A percentile compares a stretch with the other conserved stretches of the same genome.
phyloP scores from a whole-genome alignment of 2,888 invertebrate species.

The Nemurella pictetii region DNA sequence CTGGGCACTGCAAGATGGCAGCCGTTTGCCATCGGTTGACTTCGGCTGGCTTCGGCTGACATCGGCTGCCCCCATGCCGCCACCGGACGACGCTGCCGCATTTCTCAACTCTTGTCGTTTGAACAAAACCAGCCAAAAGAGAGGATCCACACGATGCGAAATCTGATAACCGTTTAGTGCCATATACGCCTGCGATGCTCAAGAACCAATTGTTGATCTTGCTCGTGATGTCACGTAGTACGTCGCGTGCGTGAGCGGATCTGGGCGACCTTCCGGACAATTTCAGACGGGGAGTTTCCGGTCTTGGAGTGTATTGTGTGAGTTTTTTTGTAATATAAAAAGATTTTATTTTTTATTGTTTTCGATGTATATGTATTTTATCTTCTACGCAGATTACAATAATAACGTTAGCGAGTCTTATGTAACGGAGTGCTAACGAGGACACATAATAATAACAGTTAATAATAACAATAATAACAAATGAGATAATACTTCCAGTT shows the following conservation, averaged over 20 bases:
- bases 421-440: not conserved
- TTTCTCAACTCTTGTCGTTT: no score
- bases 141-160: no score
- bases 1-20: no score
- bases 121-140: no score
- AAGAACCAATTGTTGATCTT: no score
- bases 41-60: not conserved
- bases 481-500: not conserved
- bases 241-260: no score
- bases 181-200: not conserved
- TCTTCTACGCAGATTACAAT: not conserved
- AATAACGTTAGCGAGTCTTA: not conserved
- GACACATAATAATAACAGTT: not conserved
- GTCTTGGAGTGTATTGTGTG: not conserved
- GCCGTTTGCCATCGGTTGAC: no score
- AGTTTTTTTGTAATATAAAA: not conserved
- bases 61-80: not conserved
- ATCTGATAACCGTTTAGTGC: not conserved
- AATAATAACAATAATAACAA: not conserved
- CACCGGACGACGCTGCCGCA: not conserved
- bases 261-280: not conserved
- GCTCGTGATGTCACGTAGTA: no score
- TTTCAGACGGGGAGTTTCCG: not conserved
- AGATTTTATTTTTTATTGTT: not conserved
- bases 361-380: not conserved